Evolutionary conservation across 1,140 invertebrate genomes (phyloP).

Genomic region (Pogonognathellus flavescens): DNA sequence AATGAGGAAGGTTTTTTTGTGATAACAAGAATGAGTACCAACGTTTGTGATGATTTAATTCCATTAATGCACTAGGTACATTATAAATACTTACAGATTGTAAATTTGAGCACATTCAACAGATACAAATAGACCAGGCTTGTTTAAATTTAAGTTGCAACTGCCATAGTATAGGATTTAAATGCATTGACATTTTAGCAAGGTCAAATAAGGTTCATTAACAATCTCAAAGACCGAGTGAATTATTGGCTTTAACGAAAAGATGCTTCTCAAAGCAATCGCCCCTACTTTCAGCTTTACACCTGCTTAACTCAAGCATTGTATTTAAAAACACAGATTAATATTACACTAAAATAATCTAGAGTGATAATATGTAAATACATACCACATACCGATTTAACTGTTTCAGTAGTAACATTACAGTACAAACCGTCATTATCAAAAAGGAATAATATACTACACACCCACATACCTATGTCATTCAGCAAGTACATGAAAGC

Average conservation of each 20-base stretch:
- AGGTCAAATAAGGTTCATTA: too few species aligned
- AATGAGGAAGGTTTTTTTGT: constrained; percentile 31
- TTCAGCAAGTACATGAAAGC: background rate
- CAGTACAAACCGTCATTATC: constrained; percentile 26
- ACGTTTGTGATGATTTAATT: constrained; percentile 24
- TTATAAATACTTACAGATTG: background rate
- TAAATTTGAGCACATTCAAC: background rate
- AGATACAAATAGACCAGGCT: background rate
- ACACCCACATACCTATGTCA: background rate
- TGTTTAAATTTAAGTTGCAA: background rate
- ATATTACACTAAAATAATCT: too few species aligned
- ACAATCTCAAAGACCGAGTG: too few species aligned
- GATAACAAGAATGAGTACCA: constrained; percentile 20
- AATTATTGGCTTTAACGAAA: too few species aligned
- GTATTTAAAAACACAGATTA: too few species aligned
- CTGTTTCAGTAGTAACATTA: background rate
- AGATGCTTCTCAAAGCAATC: too few species aligned
- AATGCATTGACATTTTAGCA: too few species aligned
- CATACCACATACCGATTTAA: background rate
- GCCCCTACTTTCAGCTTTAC: too few species aligned
- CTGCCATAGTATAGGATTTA: too few species aligned
- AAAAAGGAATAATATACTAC: background rate
- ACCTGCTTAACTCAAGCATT: too few species aligned
- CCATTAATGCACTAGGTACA: background rate
- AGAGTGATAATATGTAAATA: too few species aligned